Conservation (phyloP, 2,888 invertebrate species). For the Apodemia mormo region DNA sequence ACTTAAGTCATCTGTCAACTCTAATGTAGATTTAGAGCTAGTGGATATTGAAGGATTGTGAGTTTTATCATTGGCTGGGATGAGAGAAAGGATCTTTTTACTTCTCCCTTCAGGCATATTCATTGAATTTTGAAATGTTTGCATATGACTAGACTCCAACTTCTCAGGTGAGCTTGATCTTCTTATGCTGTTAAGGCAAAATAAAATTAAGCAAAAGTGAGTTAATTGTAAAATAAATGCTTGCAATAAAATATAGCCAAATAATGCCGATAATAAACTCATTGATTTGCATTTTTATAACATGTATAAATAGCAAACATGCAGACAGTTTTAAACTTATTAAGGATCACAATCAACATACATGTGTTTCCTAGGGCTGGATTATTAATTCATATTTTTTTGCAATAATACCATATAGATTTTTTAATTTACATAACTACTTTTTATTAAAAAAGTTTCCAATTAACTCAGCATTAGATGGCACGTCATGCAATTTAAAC, state of each 20-base stretch:
- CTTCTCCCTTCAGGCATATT: neutral
- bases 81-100: slow-evolving; percentile 6
- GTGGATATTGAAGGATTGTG: neutral
- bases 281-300: no score
- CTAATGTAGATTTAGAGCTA: neutral
- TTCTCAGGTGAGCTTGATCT: slow-evolving; percentile 4
- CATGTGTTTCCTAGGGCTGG: no score
- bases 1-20: slow-evolving; percentile 42
- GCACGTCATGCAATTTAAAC: no score
- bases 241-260: neutral
- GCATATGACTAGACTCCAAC: neutral
- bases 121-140: neutral
- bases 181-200: slow-evolving; percentile 12
- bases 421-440: no score
- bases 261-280: no score
- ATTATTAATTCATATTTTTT: no score
- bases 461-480: no score
- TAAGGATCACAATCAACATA: no score
- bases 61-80: neutral
- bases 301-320: no score
- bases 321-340: no score
- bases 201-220: neutral
- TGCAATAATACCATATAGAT: no score
- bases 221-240: neutral
- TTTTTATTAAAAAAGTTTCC: no score